A percentile compares a stretch with the other conserved stretches of the same genome.
These are phyloP conservation scores for Prenolepis imparis DNA, from an alignment of 2,888 invertebrate species.

Conservation along the genomic window DNA sequence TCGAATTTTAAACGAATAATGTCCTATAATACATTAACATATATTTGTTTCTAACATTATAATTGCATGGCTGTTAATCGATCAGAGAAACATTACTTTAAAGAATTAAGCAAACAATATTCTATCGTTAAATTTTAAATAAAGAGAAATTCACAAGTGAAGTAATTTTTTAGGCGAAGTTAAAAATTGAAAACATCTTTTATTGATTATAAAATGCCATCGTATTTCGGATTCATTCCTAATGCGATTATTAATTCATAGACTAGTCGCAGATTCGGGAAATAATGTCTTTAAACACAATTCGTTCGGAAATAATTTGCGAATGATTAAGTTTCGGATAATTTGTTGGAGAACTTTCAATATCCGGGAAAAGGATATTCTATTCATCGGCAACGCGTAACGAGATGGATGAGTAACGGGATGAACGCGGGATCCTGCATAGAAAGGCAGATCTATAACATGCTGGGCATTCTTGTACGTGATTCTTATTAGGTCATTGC, in stretches of 20 bases:
- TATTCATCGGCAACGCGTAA: conserved; percentile 53
- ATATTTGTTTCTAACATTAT: background rate
- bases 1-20: background rate
- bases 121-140: background rate
- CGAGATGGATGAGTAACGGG: background rate
- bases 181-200: background rate
- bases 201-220: background rate
- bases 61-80: background rate
- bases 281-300: background rate
- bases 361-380: conserved; percentile 56
- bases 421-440: background rate
- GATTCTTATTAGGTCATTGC: conserved; percentile 71
- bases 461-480: conserved; percentile 56
- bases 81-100: background rate
- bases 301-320: background rate
- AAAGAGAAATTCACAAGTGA: background rate
- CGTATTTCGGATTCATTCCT: background rate
- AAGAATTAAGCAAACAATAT: background rate
- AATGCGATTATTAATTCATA: background rate
- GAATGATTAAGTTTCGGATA: conserved; percentile 21
- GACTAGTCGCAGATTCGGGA: background rate
- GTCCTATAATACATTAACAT: background rate
- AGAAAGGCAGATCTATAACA: conserved; percentile 51
- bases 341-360: conserved; percentile 58
- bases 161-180: too few species aligned